Evolutionary conservation across 2,113 vertebrate genomes (phyloP).

Genomic region (Cinclus mexicanus): DNA sequence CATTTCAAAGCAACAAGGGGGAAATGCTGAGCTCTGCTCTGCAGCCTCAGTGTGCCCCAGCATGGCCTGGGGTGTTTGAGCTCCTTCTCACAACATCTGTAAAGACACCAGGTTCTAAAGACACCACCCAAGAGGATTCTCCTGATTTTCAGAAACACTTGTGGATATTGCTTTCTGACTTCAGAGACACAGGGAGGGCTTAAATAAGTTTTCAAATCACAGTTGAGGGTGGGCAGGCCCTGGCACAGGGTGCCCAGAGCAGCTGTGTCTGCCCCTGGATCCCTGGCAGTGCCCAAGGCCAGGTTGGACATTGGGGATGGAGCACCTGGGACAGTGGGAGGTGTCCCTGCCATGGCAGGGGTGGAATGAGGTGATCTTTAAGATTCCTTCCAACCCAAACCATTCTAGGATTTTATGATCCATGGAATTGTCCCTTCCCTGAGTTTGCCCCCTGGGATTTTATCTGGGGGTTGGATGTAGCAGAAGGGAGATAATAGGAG

Average conservation of each 20-base stretch:
- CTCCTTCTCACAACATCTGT: neutral
- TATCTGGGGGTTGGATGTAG: neutral
- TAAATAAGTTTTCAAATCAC: neutral
- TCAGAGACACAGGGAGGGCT: neutral
- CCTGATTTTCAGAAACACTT: neutral
- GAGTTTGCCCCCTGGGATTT: neutral
- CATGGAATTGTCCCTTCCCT: neutral
- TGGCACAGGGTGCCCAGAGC: neutral
- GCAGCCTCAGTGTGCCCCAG: fast-evolving
- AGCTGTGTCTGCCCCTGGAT: neutral
- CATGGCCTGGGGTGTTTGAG: fast-evolving
- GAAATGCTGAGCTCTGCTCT: neutral
- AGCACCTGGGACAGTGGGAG: fast-evolving
- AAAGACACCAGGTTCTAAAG: neutral
- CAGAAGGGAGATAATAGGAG: neutral
- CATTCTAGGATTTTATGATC: neutral
- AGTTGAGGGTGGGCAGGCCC: neutral
- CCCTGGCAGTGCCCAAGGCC: neutral
- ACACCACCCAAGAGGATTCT: neutral
- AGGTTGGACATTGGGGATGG: neutral
- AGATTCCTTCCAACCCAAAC: neutral
- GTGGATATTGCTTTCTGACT: neutral
- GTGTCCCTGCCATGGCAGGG: neutral
- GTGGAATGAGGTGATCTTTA: neutral
- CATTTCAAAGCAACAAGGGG: fast-evolving